Evolutionary conservation across 2,888 invertebrate genomes (phyloP).

Genomic region (Calliopum simillimum): DNA sequence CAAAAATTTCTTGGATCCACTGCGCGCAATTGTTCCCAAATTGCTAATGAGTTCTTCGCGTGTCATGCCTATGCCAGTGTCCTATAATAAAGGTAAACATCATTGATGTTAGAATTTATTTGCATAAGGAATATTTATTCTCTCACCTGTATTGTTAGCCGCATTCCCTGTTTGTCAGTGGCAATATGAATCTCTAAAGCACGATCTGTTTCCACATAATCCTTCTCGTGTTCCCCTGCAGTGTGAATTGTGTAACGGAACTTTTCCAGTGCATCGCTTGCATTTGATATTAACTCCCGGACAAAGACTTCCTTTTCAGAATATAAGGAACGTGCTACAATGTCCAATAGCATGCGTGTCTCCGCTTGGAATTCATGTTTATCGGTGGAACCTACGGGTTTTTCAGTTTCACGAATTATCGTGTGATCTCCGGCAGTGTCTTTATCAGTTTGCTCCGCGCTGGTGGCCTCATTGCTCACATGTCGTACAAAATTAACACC

Average conservation of each 20-base stretch:
- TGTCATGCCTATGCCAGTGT: slow-evolving; percentile 96
- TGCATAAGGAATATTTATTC: not conserved
- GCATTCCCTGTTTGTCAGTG: slow-evolving; percentile 88
- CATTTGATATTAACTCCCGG: slow-evolving; percentile 94
- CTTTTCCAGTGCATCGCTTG: slow-evolving; percentile 97
- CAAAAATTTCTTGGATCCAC: slow-evolving; percentile 94
- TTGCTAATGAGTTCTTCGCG: slow-evolving; percentile 90
- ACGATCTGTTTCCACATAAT: slow-evolving; percentile 73
- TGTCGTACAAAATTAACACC: slow-evolving; percentile 40
- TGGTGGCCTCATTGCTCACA: slow-evolving; percentile 44
- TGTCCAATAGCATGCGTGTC: slow-evolving; percentile 93
- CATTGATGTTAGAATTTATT: no score
- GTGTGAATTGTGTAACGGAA: slow-evolving; percentile 80
- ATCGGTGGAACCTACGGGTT: slow-evolving; percentile 63
- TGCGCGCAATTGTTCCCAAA: slow-evolving; percentile 95
- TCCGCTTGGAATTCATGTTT: slow-evolving; percentile 97
- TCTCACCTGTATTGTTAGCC: slow-evolving; percentile 83
- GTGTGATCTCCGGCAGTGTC: slow-evolving; percentile 42
- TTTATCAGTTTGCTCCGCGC: slow-evolving; percentile 14
- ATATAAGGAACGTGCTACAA: slow-evolving; percentile 96
- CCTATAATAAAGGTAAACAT: slow-evolving; percentile 73
- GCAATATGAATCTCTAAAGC: slow-evolving; percentile 87
- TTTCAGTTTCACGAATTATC: slow-evolving; percentile 55
- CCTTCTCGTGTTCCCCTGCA: slow-evolving; percentile 69
- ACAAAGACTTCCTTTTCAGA: slow-evolving; percentile 99